Evolutionary conservation across 1,140 invertebrate species (phyloP).

Genomic region (Aporrectodea caliginosa): DNA sequence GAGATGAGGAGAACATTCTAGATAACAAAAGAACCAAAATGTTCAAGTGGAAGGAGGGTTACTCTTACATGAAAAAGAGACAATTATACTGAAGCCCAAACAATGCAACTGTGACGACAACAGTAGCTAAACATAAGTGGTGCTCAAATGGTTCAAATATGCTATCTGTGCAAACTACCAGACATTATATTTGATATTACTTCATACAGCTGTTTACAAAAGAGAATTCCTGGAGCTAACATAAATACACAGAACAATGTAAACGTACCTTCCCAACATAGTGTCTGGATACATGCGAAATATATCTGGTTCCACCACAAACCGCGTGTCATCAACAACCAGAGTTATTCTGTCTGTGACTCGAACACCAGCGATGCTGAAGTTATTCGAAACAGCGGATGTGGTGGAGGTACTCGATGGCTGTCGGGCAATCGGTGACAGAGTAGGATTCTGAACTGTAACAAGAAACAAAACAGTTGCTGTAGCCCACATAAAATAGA

Average conservation of each 20-base stretch:
- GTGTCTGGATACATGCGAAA: constrained; percentile 89
- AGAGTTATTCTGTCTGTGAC: constrained; percentile 65
- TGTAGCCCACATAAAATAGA: no score
- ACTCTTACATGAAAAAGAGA: no score
- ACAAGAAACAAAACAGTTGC: no score
- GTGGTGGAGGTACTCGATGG: constrained; percentile 3
- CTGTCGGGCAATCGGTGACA: constrained; percentile 1
- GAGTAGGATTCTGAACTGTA: neutral
- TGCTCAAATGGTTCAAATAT: neutral
- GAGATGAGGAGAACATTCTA: constrained; percentile 93
- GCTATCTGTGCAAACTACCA: neutral
- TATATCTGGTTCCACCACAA: constrained; percentile 82
- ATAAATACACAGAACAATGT: neutral
- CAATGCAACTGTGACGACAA: neutral
- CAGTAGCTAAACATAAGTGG: neutral
- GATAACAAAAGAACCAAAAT: no score
- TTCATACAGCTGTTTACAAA: neutral
- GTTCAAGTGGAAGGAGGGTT: no score
- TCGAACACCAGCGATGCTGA: constrained; percentile 21
- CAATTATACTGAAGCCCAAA: no score
- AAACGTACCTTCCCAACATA: constrained; percentile 72
- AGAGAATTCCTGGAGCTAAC: neutral
- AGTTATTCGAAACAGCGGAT: constrained; percentile 2
- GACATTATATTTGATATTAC: neutral
- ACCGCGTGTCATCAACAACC: constrained; percentile 88